Base-by-base conservation (phyloP, 2,888 invertebrate genomes). In the Lutraria lutraria region DNA sequence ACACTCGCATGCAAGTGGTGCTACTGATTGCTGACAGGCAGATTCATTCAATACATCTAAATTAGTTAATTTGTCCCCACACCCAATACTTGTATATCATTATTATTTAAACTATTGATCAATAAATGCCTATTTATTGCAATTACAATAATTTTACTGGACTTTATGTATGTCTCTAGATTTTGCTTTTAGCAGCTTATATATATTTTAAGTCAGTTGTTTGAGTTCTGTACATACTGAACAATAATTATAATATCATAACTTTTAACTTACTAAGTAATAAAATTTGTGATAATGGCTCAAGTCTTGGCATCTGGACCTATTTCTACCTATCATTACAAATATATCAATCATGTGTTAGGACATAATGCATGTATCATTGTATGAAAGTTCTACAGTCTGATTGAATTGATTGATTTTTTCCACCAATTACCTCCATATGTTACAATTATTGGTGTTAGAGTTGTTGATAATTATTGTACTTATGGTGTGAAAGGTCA, bases 401-500 rank as follows among this genome's bases (percentile, higher is more conserved):
- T 4, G 63, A 25, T 68, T n/a, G 25, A 68, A 4, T 68, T 68
- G 63, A 68, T 68, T 25, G 63, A 76, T 76, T 34, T 76, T 56
- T 25, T 34, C 76, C 19, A 76, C 34, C 76, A 76, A 76, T 76
- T 31, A 12, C 34, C 3, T 76, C 76, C 76, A 76, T 76, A 76
- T 76, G 76, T 76, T 76, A n/a, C 76, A 34, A 76, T 76, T 76
- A 25, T 34, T 19, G 76, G 76, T 34, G 34, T 76, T 76, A 34
- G 34, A 76, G 13, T 76, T 76, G 31, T 8, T 6, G 16, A 31
- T 31, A 76, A 34, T 34, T 76, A 31, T 34, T 76, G 25, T 76
- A 21, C 34, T 76, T n/a, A 10, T 25, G 25, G 63, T 68, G 63
- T 68, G 63, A 68, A 68, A 68, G 63, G 76, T 76, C 76, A 34